Base-by-base conservation (phyloP, 2,888 invertebrate genomes). In the Phlogophora meticulosa region DNA sequence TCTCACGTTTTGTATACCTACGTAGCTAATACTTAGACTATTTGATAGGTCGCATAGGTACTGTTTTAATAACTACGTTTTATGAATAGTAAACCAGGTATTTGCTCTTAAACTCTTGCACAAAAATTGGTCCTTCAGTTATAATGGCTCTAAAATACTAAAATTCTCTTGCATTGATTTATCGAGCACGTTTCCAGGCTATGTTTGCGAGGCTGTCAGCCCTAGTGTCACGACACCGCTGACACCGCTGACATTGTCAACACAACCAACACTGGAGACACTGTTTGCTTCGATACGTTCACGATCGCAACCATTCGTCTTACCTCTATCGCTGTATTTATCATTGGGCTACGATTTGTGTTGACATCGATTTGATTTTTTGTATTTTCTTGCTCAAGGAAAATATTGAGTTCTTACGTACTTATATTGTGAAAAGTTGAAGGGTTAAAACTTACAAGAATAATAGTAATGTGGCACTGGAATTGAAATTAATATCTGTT, bases 251-350 rank as follows among this genome's bases (percentile, higher is more conserved):
- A 67, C 55, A 62, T 38, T 13, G n/a, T 4, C n/a, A 40, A 40
- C 55, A 28, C 42, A 5, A 13, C 15, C 24, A 28, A 42, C 24
- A 28, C 28, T 10, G 22, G 17, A 15, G 46, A 20, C 68, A 58
- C 24, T 32, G 76, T 75, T 67, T 67, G 67, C 49, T 58, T n/a
- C 65, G 67, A 78, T 72, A 43, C 40, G 46, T 56, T 55, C 45
- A 13, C 49, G 64, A 69, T 76, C 38, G 52, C 40, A 36, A 63
- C 74, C 75, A 85, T 84, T 80, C 71, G 78, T 85, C 84, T 82
- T 66, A 72, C 68, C 73, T 77, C 70, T 74, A 79, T 76, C 74
- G 72, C 56, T 73, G 74, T 81, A 82, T 84, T 82, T 84, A 76
- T 85, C 81, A 82, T 76, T 74, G 61, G 66, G 65, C 66, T 57